Evolutionary conservation across 1,140 invertebrate species (phyloP).

Genomic region (Phthorimaea operculella): DNA sequence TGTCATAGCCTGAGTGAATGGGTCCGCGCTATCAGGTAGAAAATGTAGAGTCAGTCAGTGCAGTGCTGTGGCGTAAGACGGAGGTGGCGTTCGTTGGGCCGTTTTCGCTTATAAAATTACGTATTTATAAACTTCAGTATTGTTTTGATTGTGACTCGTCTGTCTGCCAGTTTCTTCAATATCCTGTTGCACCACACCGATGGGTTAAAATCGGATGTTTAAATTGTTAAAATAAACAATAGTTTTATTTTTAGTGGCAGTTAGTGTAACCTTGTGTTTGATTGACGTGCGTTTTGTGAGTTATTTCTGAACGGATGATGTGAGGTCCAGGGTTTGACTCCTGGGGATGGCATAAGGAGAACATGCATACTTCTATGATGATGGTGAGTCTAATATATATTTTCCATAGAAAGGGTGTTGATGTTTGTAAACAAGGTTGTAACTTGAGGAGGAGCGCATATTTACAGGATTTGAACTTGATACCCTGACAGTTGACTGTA

Average conservation of each 20-base stretch:
- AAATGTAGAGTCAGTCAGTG: conserved; percentile 31
- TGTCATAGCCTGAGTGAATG: conserved; percentile 16
- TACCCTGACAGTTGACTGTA: too few relatives aligned
- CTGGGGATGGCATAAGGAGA: conserved; percentile 37
- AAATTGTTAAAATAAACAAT: conserved; percentile 13
- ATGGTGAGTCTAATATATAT: conserved; percentile 40
- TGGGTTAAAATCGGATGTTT: neutral
- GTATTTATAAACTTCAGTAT: conserved; percentile 63
- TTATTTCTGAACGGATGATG: conserved; percentile 61
- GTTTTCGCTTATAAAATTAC: conserved; percentile 21
- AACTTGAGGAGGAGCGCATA: too few relatives aligned
- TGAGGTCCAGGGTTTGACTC: conserved; percentile 48
- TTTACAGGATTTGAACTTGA: too few relatives aligned
- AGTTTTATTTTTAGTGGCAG: conserved; percentile 39
- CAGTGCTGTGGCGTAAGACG: conserved; percentile 23
- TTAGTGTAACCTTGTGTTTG: conserved; percentile 53
- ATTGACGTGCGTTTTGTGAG: conserved; percentile 36
- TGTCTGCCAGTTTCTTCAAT: conserved; percentile 10
- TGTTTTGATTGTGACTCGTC: conserved; percentile 40
- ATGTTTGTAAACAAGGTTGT: too few relatives aligned
- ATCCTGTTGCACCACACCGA: neutral
- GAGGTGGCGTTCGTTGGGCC: conserved; percentile 24
- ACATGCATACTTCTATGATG: conserved; percentile 63
- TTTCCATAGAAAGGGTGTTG: too few relatives aligned
- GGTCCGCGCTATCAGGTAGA: conserved; percentile 28